Percentiles rank a stretch among this genome's conserved stretches.
Conservation (phyloP, 2,797 vertebrate species). For the Rousettus madagascariensis region DNA sequence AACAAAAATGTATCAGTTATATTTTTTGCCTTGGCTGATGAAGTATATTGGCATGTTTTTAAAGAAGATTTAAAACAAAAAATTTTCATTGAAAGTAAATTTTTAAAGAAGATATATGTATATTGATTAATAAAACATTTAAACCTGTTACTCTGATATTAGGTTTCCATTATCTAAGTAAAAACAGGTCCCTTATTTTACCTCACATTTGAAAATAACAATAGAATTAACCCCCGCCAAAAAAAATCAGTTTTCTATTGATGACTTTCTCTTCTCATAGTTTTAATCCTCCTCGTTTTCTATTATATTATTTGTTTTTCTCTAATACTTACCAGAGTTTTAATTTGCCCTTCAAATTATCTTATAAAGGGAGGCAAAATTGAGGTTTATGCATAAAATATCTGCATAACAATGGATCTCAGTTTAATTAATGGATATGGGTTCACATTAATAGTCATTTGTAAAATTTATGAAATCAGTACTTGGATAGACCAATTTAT, state of each 20-base stretch:
- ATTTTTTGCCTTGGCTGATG: not conserved
- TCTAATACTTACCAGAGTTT: not conserved
- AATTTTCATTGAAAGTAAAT: not conserved
- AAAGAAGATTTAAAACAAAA: not conserved
- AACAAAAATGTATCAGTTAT: not conserved
- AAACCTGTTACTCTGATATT: not conserved
- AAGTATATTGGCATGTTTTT: not conserved
- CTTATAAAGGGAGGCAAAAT: not conserved
- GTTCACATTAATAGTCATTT: not conserved
- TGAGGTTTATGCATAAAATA: not conserved
- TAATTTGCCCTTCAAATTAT: not conserved
- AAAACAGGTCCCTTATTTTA: not conserved
- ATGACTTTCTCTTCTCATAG: not conserved
- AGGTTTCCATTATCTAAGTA: not conserved
- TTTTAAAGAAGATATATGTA: not conserved
- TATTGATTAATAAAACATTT: not conserved
- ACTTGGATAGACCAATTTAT: not conserved
- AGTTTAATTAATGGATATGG: not conserved
- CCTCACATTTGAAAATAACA: not conserved
- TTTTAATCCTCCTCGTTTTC: not conserved
- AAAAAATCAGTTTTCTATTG: not conserved
- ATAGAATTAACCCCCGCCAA: not conserved
- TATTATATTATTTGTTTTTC: not conserved
- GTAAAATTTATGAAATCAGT: not conserved
- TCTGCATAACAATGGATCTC: not conserved